A percentile compares a stretch with the other conserved stretches of the same genome.
Evolutionary conservation across 2,888 invertebrate species (phyloP).

Genomic region (Latrodectus hesperus): DNA sequence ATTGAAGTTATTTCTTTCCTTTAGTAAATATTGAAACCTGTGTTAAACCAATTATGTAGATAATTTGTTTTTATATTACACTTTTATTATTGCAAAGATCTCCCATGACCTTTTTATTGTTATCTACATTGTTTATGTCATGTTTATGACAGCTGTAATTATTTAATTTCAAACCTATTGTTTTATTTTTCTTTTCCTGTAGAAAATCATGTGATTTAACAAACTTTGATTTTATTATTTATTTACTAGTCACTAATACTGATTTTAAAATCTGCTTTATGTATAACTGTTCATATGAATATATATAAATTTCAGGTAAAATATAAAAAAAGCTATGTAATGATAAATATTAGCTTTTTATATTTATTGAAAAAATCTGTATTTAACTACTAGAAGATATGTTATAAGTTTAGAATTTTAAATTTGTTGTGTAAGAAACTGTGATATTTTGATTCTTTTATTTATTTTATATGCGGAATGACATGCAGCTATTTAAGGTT

Average conservation of each 20-base stretch:
- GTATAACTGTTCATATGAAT: constrained; percentile 36
- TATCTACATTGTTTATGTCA: too few species aligned
- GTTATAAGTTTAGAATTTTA: constrained; percentile 69
- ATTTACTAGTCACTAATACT: constrained; percentile 51
- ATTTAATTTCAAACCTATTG: neutral
- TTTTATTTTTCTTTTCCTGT: neutral
- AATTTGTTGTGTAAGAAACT: constrained; percentile 69
- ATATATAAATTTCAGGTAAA: constrained; percentile 42
- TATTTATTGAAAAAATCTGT: constrained; percentile 63
- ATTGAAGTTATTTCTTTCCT: too few species aligned
- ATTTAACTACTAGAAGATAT: constrained; percentile 68
- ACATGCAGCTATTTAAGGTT: constrained; percentile 38
- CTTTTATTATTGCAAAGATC: too few species aligned
- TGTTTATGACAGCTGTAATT: constrained; percentile 1
- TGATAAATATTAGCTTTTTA: constrained; percentile 65
- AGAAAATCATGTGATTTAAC: constrained; percentile 35
- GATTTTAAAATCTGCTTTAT: constrained; percentile 11
- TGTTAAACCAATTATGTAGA: too few species aligned
- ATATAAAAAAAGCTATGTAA: constrained; percentile 51
- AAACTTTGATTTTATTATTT: constrained; percentile 36
- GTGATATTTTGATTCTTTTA: constrained; percentile 68
- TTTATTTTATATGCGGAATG: constrained; percentile 67
- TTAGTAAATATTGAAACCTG: too few species aligned
- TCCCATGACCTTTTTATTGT: too few species aligned
- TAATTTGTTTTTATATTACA: too few species aligned